Percentiles rank a stretch among this genome's conserved stretches.
phyloP scores from a whole-genome alignment of 2,888 invertebrate species.

The Atethmia centrago region DNA sequence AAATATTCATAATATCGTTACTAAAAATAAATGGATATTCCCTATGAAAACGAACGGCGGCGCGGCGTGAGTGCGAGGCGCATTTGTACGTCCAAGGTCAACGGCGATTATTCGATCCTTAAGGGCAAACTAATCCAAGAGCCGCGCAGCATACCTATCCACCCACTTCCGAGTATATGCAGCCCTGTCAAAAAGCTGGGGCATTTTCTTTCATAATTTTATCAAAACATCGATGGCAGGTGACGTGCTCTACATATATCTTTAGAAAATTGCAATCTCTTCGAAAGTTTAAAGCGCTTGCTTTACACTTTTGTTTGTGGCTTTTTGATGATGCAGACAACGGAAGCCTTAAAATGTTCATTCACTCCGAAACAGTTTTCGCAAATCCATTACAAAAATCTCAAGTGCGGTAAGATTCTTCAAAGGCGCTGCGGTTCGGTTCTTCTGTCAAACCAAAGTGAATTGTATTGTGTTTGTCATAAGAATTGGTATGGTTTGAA shows the following conservation, averaged over 20 bases:
- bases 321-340: neutral
- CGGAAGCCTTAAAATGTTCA: constrained; percentile 15
- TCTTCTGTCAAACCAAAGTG: constrained; percentile 16
- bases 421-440: constrained; percentile 1
- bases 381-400: constrained; percentile 49
- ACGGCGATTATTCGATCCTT: too few relatives aligned
- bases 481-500: constrained; percentile 1
- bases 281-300: neutral
- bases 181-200: neutral
- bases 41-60: too few relatives aligned
- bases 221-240: neutral
- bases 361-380: constrained; percentile 30
- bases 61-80: too few relatives aligned
- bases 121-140: neutral
- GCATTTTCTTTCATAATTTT: neutral
- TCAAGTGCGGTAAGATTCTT: constrained; percentile 30
- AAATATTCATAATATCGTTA: too few relatives aligned
- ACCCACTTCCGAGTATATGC: neutral
- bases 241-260: neutral
- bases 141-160: neutral
- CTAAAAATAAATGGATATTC: too few relatives aligned
- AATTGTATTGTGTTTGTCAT: constrained; percentile 8
- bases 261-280: neutral
- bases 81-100: too few relatives aligned
- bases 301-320: too few relatives aligned